phyloP scores from a whole-genome alignment of 2,888 invertebrate species.

The Dicranocentrus wangi region DNA sequence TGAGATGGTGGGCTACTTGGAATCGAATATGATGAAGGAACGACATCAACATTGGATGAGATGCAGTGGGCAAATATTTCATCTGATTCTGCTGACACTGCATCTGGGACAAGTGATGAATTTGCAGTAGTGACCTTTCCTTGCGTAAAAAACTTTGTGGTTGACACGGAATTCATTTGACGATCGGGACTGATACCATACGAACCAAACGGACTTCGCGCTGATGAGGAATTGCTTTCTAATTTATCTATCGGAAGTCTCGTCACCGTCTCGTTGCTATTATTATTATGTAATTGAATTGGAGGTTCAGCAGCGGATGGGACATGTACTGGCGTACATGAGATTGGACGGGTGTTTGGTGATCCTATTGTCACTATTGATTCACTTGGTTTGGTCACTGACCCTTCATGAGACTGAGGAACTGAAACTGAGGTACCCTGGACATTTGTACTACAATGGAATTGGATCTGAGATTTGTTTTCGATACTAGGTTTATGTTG shows the following conservation, averaged over 20 bases:
- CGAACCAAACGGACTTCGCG: no score
- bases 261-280: no score
- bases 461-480: slow-evolving; percentile 13
- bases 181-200: no score
- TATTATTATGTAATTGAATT: no score
- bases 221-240: no score
- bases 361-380: no score
- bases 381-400: neutral
- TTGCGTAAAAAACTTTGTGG: neutral
- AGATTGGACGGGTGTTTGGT: no score
- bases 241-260: no score
- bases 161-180: neutral
- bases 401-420: slow-evolving; percentile 14
- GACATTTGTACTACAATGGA: slow-evolving; percentile 44
- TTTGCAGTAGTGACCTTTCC: neutral
- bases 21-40: slow-evolving; percentile 50
- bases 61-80: slow-evolving; percentile 18
- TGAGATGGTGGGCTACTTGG: slow-evolving; percentile 56
- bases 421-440: slow-evolving; percentile 15
- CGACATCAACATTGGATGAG: slow-evolving; percentile 43
- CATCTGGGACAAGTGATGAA: slow-evolving; percentile 25
- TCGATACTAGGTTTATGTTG: slow-evolving; percentile 75
- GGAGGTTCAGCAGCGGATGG: no score
- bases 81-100: neutral
- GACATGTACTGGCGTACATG: no score